These are phyloP conservation scores for Hipposideros armiger DNA, from an alignment of 2,113 vertebrate species.

Conservation along the genomic window DNA sequence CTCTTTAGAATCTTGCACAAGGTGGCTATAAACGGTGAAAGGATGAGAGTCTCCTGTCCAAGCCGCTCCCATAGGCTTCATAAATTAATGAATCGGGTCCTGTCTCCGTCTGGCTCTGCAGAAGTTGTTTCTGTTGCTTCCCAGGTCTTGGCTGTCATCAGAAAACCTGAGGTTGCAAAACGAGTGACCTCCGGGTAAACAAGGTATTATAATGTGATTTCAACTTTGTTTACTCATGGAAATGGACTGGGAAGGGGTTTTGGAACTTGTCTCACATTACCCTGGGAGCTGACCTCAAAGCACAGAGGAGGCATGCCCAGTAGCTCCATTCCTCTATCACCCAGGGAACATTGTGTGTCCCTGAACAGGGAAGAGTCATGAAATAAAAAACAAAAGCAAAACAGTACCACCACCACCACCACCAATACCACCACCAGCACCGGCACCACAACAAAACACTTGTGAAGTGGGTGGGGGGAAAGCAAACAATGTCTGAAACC, in stretches of 20 bases:
- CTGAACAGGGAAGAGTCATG: not conserved
- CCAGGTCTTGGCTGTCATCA: slow-evolving; percentile 35
- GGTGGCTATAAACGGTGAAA: not conserved
- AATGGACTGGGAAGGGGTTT: not conserved
- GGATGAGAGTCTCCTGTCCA: not conserved
- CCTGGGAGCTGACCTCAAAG: slow-evolving; percentile 50
- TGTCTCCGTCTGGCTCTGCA: not conserved
- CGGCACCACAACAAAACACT: not conserved
- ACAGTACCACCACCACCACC: too few species aligned
- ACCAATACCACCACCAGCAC: too few species aligned
- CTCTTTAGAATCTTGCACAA: not conserved
- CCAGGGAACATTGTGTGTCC: not conserved
- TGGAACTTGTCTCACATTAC: not conserved
- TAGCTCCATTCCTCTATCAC: not conserved
- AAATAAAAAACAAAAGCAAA: not conserved
- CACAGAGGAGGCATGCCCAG: not conserved
- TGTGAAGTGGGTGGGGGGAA: not conserved
- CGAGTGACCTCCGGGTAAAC: slow-evolving; percentile 15
- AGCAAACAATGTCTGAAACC: not conserved
- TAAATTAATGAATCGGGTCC: not conserved
- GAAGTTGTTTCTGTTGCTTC: not conserved
- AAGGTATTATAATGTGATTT: slow-evolving; percentile 44
- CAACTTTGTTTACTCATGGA: slow-evolving; percentile 55
- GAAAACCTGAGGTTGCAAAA: slow-evolving; percentile 58
- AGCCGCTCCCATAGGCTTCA: not conserved